These are phyloP conservation scores for Dasysyrphus tricinctus DNA, from an alignment of 2,888 invertebrate species.

Conservation along the genomic window DNA sequence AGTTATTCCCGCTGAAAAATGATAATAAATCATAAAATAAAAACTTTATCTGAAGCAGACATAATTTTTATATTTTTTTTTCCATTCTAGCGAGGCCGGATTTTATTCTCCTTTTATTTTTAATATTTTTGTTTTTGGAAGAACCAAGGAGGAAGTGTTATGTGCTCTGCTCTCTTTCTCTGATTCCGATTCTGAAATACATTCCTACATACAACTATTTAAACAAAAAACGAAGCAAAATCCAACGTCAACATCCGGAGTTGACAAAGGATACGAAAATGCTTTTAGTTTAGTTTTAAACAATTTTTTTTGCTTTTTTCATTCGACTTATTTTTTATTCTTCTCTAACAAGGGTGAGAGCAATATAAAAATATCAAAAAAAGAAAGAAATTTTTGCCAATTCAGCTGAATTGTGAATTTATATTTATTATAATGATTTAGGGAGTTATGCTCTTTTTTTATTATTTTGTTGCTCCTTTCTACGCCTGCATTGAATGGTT, in stretches of 20 bases:
- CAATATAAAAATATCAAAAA: constrained; percentile 21
- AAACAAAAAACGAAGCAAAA: constrained; percentile 33
- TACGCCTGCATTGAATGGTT: constrained; percentile 44
- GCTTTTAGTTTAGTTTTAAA: constrained; percentile 73
- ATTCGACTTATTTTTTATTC: background rate
- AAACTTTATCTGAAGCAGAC: constrained; percentile 73
- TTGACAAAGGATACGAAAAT: constrained; percentile 75
- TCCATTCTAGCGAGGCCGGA: background rate
- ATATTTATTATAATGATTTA: constrained; percentile 75
- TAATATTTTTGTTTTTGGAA: constrained; percentile 45
- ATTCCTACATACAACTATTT: constrained; percentile 28
- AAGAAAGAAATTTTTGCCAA: constrained; percentile 59
- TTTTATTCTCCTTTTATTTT: constrained; percentile 28
- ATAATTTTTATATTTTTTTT: constrained; percentile 61
- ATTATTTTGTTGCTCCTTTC: background rate
- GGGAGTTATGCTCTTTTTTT: constrained; percentile 33
- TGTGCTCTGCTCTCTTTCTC: constrained; percentile 39
- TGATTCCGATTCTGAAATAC: constrained; percentile 30
- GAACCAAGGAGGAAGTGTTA: constrained; percentile 48
- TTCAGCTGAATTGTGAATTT: constrained; percentile 75
- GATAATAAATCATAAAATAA: constrained; percentile 75
- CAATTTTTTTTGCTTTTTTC: constrained; percentile 10
- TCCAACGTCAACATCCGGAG: constrained; percentile 73
- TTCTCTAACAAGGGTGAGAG: constrained; percentile 56
- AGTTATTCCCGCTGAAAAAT: constrained; percentile 70